A percentile compares a stretch with the other conserved stretches of the same genome.
These are phyloP conservation scores for Tretioscincus oriximinensis DNA, from an alignment of 2,113 vertebrate genomes.

Conservation along the genomic window DNA sequence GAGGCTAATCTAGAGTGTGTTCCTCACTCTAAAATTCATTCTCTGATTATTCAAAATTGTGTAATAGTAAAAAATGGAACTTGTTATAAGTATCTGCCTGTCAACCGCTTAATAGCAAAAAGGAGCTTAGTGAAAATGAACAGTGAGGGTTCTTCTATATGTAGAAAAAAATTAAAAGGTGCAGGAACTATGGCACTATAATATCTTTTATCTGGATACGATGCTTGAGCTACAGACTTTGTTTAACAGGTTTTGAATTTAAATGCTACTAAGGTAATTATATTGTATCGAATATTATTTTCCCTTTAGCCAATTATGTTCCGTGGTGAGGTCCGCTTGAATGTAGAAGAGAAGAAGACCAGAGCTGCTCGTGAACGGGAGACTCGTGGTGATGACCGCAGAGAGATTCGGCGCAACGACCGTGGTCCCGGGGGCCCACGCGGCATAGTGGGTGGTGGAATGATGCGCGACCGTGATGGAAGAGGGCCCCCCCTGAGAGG, in stretches of 20 bases:
- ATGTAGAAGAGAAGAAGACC: constrained; percentile 98
- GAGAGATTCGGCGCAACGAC: constrained; percentile 89
- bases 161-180: too few relatives aligned
- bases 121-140: too few relatives aligned
- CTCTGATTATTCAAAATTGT: too few relatives aligned
- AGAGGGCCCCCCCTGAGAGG: constrained; percentile 88
- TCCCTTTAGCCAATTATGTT: constrained; percentile 92
- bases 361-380: constrained; percentile 91
- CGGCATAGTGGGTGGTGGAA: constrained; percentile 86
- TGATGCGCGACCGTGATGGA: constrained; percentile 91
- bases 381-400: constrained; percentile 85
- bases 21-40: too few relatives aligned
- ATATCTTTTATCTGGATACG: not conserved
- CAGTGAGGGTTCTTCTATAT: too few relatives aligned
- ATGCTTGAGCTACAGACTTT: not conserved
- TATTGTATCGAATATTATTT: constrained; percentile 40
- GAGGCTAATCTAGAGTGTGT: too few relatives aligned
- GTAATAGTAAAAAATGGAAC: too few relatives aligned
- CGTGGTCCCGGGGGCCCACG: constrained; percentile 88
- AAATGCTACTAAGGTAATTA: constrained; percentile 1
- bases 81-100: too few relatives aligned
- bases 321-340: constrained; percentile 94
- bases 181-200: too few relatives aligned
- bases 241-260: not conserved
- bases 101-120: too few relatives aligned